A percentile compares a stretch with the other conserved stretches of the same genome.
These are phyloP conservation scores for Sycophaga agraensis DNA, from an alignment of 1,140 invertebrate genomes.

Conservation along the genomic window DNA sequence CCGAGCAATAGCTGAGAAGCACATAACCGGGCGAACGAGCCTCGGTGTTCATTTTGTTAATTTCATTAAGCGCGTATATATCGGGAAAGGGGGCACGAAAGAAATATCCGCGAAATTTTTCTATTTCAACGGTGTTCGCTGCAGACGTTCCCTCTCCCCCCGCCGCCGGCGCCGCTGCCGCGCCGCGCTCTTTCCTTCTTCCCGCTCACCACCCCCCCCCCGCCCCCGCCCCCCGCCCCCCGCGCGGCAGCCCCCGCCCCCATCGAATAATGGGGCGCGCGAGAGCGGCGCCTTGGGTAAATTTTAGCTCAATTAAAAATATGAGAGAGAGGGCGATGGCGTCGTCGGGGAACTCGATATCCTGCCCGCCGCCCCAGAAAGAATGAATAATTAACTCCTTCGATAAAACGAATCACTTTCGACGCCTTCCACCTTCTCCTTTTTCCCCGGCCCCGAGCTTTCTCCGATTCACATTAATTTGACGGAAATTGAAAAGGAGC, in stretches of 20 bases:
- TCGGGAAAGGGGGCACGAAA: background rate
- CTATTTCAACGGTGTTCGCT: background rate
- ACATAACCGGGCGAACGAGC: no score
- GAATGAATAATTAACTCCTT: slow-evolving; percentile 48
- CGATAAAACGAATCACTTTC: slow-evolving; percentile 42
- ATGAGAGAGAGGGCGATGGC: slow-evolving; percentile 27
- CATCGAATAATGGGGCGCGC: slow-evolving; percentile 8
- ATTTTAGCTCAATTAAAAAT: slow-evolving; percentile 32
- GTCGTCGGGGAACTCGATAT: slow-evolving; percentile 23
- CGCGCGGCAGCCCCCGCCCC: background rate
- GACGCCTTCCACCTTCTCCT: slow-evolving; percentile 18
- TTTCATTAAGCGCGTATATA: background rate
- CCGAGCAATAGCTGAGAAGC: no score
- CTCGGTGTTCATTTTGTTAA: background rate
- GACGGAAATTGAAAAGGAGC: slow-evolving; percentile 21
- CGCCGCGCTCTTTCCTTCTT: background rate
- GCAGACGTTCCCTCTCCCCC: no score
- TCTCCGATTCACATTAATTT: slow-evolving; percentile 22
- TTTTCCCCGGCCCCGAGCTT: slow-evolving; percentile 1
- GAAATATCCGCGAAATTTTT: slow-evolving; percentile 1
- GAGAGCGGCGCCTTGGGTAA: slow-evolving; percentile 9
- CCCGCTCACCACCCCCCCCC: no score
- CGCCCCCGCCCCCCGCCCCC: background rate
- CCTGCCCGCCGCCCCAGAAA: background rate
- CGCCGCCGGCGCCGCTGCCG: no score